Conservation (phyloP, 2,888 invertebrate genomes). For the Nymphalis urticae region DNA sequence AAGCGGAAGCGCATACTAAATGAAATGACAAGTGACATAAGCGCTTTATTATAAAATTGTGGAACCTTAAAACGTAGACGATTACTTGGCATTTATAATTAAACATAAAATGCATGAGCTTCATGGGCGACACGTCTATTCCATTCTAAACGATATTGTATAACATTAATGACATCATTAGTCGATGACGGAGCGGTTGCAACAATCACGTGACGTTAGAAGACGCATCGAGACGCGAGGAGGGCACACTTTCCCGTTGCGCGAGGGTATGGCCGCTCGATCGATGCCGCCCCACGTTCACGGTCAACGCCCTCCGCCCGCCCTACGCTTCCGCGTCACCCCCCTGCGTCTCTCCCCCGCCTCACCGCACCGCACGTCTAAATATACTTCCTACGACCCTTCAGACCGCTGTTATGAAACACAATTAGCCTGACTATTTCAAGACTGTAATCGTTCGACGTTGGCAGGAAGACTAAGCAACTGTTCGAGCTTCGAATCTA, state of each 20-base stretch:
- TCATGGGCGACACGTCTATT: background rate
- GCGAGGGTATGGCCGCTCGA: constrained; percentile 78
- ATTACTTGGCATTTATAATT: constrained; percentile 11
- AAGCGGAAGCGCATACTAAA: too few relatives aligned
- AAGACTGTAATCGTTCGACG: constrained; percentile 55
- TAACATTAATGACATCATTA: constrained; percentile 32
- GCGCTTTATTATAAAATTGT: background rate
- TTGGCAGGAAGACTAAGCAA: constrained; percentile 46
- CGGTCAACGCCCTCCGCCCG: constrained; percentile 82
- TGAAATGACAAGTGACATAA: too few relatives aligned
- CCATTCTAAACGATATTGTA: background rate
- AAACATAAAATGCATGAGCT: background rate
- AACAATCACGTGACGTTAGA: constrained; percentile 19
- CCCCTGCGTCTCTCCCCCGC: constrained; percentile 45
- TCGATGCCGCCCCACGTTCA: constrained; percentile 80
- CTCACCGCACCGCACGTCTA: constrained; percentile 53
- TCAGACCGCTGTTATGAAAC: constrained; percentile 72
- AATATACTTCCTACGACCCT: constrained; percentile 73
- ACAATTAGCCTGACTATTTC: constrained; percentile 76
- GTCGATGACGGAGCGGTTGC: constrained; percentile 21
- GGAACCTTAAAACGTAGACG: too few relatives aligned
- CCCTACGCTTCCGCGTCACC: constrained; percentile 79
- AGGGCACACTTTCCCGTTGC: constrained; percentile 62
- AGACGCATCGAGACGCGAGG: constrained; percentile 33
- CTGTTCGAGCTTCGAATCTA: constrained; percentile 41